phyloP scores from a whole-genome alignment of 2,797 vertebrate genomes.

The Fistularia tabacaria region DNA sequence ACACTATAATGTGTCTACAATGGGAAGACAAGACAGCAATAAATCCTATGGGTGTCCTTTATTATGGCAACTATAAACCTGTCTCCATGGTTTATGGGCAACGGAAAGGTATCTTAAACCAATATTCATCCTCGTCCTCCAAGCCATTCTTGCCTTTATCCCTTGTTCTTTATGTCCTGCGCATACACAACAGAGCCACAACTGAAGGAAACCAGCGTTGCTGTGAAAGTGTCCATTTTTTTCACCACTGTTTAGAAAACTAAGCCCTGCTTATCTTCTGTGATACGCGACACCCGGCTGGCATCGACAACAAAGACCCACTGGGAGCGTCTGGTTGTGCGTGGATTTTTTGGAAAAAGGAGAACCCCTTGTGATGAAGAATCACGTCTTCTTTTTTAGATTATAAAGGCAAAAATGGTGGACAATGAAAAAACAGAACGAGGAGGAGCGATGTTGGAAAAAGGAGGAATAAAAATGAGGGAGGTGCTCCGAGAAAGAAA shows the following conservation, averaged over 20 bases:
- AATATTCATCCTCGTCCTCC: too few relatives aligned
- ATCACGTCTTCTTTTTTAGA: constrained; percentile 3
- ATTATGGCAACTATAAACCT: too few relatives aligned
- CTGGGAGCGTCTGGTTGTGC: neutral
- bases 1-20: too few relatives aligned
- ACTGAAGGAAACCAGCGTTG: too few relatives aligned
- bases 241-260: neutral
- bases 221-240: too few relatives aligned
- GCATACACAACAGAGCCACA: too few relatives aligned
- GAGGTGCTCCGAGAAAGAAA: constrained; percentile 26
- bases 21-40: too few relatives aligned
- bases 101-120: too few relatives aligned
- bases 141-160: too few relatives aligned
- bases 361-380: constrained; percentile 13
- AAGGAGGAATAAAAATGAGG: constrained; percentile 31
- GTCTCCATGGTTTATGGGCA: too few relatives aligned
- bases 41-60: too few relatives aligned
- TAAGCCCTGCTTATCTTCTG: neutral
- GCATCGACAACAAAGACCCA: constrained; percentile 16
- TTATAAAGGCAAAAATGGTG: constrained; percentile 11
- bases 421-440: constrained; percentile 1
- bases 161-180: too few relatives aligned
- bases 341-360: constrained; percentile 5
- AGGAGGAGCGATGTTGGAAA: constrained; percentile 24
- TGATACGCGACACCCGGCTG: constrained; percentile 23